A percentile compares a stretch with the other conserved stretches of the same genome.
Conservation (phyloP, 1,140 invertebrate species). For the Glossosoma conforme region DNA sequence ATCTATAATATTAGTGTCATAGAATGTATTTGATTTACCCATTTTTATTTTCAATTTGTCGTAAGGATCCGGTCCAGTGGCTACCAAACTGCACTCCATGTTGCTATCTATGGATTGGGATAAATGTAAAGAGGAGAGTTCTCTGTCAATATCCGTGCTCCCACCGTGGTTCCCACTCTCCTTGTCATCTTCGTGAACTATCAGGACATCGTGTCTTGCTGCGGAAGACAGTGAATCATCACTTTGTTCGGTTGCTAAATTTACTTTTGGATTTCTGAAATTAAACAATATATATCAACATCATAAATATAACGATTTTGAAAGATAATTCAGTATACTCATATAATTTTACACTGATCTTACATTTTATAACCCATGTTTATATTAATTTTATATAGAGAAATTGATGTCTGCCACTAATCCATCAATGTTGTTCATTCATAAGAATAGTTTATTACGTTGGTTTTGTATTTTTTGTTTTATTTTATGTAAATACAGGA, state of each 20-base stretch:
- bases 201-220: constrained; percentile 18
- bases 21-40: constrained; percentile 36
- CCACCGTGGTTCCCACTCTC: constrained; percentile 32
- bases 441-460: too few relatives aligned
- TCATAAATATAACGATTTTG: too few relatives aligned
- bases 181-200: constrained; percentile 28
- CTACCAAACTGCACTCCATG: constrained; percentile 30
- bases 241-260: constrained; percentile 33
- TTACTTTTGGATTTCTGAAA: constrained; percentile 6
- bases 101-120: constrained; percentile 48
- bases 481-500: too few relatives aligned
- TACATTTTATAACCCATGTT: too few relatives aligned
- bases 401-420: too few relatives aligned
- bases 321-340: too few relatives aligned
- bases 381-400: too few relatives aligned
- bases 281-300: too few relatives aligned
- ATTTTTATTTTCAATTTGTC: constrained; percentile 51
- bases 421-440: too few relatives aligned
- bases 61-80: constrained; percentile 50
- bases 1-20: background rate
- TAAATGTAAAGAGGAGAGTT: constrained; percentile 41
- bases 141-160: constrained; percentile 36
- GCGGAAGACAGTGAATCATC: constrained; percentile 40
- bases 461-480: too few relatives aligned
- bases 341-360: too few relatives aligned